Evolutionary conservation across 2,888 invertebrate genomes (phyloP).

Genomic region (Theodoxus fluviatilis): DNA sequence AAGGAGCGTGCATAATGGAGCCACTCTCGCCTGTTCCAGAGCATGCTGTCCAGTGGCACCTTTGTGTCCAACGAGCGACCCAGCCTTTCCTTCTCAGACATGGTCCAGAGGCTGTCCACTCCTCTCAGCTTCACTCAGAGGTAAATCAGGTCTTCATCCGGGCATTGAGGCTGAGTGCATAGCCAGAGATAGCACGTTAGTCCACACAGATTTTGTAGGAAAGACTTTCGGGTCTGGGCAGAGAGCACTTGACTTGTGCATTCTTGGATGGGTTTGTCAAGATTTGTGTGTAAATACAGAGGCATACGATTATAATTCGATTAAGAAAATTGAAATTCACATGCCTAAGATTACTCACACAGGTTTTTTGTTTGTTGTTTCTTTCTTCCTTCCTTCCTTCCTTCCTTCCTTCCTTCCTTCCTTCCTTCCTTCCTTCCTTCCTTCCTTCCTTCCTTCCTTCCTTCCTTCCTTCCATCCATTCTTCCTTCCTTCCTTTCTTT

Average conservation of each 20-base stretch:
- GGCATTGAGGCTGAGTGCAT: too few relatives aligned
- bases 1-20: too few relatives aligned
- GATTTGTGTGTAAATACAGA: background rate
- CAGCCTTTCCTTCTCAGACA: background rate
- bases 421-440: background rate
- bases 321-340: background rate
- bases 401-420: background rate
- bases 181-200: too few relatives aligned
- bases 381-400: slow-evolving; percentile 1
- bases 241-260: too few relatives aligned
- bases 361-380: background rate
- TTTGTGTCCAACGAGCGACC: background rate
- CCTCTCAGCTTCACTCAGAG: too few relatives aligned
- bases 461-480: background rate
- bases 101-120: background rate
- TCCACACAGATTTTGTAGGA: too few relatives aligned
- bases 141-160: too few relatives aligned
- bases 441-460: background rate
- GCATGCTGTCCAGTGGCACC: background rate
- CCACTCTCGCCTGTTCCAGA: background rate
- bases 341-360: background rate
- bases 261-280: background rate
- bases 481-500: background rate
- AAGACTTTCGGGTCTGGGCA: too few relatives aligned
- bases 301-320: background rate